phyloP scores from a whole-genome alignment of 92 coral and sea anemone genomes.

The Porites evermanni region DNA sequence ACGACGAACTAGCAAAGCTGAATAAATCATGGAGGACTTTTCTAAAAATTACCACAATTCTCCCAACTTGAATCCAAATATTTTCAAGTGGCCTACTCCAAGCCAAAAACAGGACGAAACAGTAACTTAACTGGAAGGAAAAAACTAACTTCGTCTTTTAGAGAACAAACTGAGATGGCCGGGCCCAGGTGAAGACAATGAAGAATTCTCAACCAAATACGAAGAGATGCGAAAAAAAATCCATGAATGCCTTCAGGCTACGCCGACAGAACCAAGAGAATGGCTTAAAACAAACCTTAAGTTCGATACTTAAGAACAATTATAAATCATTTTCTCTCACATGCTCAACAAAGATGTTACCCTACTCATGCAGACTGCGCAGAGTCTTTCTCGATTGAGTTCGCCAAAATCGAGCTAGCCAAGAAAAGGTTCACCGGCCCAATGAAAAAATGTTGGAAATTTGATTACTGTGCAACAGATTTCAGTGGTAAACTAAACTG shows the following conservation, averaged over 20 bases:
- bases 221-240: background rate
- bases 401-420: too few species aligned
- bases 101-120: background rate
- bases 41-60: background rate
- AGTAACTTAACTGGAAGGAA: background rate
- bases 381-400: too few species aligned
- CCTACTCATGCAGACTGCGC: too few species aligned
- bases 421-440: too few species aligned
- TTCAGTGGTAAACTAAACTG: too few species aligned
- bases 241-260: background rate
- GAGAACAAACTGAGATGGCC: background rate
- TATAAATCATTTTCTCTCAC: too few species aligned
- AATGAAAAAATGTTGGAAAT: too few species aligned
- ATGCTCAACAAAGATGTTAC: too few species aligned
- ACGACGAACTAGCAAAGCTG: background rate
- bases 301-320: too few species aligned
- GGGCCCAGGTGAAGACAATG: background rate
- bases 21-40: background rate
- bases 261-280: background rate
- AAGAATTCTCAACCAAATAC: constrained; percentile 11
- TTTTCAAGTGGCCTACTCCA: constrained; percentile 19
- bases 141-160: background rate
- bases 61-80: background rate
- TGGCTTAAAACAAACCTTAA: too few species aligned
- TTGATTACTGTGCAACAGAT: too few species aligned